A percentile compares a stretch with the other conserved stretches of the same genome.
phyloP scores from a whole-genome alignment of 2,888 invertebrate species.

The Lutraria lutraria region DNA sequence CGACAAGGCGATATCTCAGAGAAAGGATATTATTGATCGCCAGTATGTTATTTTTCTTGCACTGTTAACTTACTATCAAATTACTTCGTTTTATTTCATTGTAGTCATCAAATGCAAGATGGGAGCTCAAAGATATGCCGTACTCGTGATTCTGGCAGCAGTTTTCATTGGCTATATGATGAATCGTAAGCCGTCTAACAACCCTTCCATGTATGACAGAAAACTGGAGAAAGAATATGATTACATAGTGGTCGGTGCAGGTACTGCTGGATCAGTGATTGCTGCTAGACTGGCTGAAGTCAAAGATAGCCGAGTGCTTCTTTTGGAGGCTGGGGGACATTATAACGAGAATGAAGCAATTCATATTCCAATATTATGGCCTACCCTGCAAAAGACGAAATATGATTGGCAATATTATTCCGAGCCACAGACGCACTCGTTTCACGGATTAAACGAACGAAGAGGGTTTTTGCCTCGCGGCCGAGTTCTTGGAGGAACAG shows the following conservation, averaged over 20 bases:
- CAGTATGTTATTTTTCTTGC: too few species aligned
- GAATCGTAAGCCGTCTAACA: background rate
- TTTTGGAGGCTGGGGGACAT: slow-evolving; percentile 4
- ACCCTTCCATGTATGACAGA: background rate
- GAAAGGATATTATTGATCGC: too few species aligned
- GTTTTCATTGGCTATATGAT: background rate
- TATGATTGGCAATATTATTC: slow-evolving; percentile 35
- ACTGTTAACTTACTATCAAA: too few species aligned
- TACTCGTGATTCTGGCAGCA: background rate
- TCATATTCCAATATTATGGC: background rate
- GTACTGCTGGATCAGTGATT: background rate
- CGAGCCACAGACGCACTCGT: background rate
- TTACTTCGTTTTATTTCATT: too few species aligned
- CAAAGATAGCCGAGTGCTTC: background rate
- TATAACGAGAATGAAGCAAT: background rate
- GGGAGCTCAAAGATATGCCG: background rate
- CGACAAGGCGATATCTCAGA: too few species aligned
- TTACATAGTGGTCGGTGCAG: background rate
- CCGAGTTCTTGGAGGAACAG: slow-evolving; percentile 12
- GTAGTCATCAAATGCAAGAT: background rate
- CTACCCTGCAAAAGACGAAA: background rate
- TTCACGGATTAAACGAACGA: background rate
- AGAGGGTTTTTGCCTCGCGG: slow-evolving; percentile 31
- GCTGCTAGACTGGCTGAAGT: slow-evolving; percentile 9
- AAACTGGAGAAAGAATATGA: slow-evolving; percentile 8